phyloP scores from a whole-genome alignment of 2,113 vertebrate genomes.

The Gymnocephalus cernua region DNA sequence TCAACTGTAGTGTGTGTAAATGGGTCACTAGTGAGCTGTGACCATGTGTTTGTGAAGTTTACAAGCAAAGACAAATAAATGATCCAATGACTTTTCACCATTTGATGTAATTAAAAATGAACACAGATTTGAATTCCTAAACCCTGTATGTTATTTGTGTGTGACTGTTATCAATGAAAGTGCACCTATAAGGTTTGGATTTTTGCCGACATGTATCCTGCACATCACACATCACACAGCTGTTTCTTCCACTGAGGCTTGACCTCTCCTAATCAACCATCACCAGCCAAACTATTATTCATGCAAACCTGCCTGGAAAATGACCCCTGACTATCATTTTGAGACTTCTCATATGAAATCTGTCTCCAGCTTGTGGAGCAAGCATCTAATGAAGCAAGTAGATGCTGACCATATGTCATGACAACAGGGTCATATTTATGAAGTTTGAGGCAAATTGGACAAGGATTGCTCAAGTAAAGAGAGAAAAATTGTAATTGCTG shows the following conservation, averaged over 20 bases:
- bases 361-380: slow-evolving; percentile 52
- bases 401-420: slow-evolving; percentile 46
- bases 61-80: slow-evolving; percentile 79
- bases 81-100: slow-evolving; percentile 70
- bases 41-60: slow-evolving; percentile 74
- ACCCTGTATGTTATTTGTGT: neutral
- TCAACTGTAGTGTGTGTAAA: slow-evolving; percentile 57
- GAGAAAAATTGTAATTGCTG: neutral
- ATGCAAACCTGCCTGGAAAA: slow-evolving; percentile 51
- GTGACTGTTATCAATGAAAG: neutral
- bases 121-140: slow-evolving; percentile 7
- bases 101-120: slow-evolving; percentile 46
- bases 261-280: slow-evolving; percentile 49
- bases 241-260: slow-evolving; percentile 32
- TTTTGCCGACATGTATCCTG: neutral
- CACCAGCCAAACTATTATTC: slow-evolving; percentile 58
- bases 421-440: slow-evolving; percentile 50
- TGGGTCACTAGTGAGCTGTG: slow-evolving; percentile 46
- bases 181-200: too few relatives aligned
- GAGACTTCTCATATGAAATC: slow-evolving; percentile 50
- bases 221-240: slow-evolving; percentile 37
- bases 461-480: neutral
- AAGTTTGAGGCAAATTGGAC: slow-evolving; percentile 11
- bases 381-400: slow-evolving; percentile 67
- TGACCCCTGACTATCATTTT: slow-evolving; percentile 53